Evolutionary conservation across 2,888 invertebrate genomes (phyloP).

Genomic region (Drosophila cognata): DNA sequence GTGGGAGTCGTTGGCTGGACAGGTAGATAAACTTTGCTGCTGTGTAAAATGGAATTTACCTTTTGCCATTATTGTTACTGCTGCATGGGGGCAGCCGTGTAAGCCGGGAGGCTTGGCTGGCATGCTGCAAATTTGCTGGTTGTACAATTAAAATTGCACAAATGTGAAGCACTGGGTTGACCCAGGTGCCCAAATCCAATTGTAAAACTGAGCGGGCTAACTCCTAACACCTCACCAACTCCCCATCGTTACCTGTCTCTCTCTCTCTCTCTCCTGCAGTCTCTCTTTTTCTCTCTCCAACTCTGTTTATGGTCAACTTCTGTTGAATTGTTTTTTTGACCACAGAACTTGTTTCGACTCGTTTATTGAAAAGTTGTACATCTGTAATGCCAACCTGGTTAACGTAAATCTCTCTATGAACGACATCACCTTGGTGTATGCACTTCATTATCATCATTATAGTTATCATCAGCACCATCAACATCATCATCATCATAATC

Average conservation of each 20-base stretch:
- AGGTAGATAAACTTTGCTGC: conserved; percentile 62
- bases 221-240: conserved; percentile 14
- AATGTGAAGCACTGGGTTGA: conserved; percentile 40
- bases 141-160: conserved; percentile 70
- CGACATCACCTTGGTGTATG: conserved; percentile 40
- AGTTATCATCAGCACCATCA: conserved; percentile 6
- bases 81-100: neutral
- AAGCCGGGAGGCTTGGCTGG: neutral
- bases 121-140: conserved; percentile 52
- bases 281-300: neutral
- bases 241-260: neutral
- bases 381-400: conserved; percentile 36
- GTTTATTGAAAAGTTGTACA: conserved; percentile 76
- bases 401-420: conserved; percentile 61
- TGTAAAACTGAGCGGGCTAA: conserved; percentile 45
- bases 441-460: conserved; percentile 38
- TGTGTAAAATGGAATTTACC: conserved; percentile 55
- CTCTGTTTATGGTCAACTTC: conserved; percentile 1
- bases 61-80: conserved; percentile 50
- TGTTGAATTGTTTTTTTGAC: conserved; percentile 66
- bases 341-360: conserved; percentile 54
- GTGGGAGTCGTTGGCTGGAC: conserved; percentile 28
- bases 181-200: conserved; percentile 53
- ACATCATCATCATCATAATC: neutral
- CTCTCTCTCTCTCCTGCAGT: neutral